phyloP scores from a whole-genome alignment of 2,888 invertebrate species.

The Tromatobia lineatoria region DNA sequence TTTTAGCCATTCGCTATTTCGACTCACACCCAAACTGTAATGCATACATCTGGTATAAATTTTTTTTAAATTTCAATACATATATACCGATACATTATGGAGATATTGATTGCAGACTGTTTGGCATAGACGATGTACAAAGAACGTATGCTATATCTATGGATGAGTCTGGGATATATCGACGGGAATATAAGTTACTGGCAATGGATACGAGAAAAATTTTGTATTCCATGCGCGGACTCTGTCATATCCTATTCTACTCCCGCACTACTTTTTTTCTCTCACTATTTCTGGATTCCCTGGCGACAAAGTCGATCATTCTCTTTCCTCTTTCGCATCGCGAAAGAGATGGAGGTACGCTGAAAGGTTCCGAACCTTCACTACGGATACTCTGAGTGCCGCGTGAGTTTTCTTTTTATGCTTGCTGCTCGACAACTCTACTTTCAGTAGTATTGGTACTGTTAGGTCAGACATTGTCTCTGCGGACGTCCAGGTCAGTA shows the following conservation, averaged over 20 bases:
- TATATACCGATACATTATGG: no score
- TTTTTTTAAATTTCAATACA: no score
- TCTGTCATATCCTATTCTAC: not conserved
- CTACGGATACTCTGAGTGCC: constrained; percentile 10
- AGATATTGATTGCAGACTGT: no score
- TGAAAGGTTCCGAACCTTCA: constrained; percentile 27
- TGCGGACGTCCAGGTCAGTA: not conserved
- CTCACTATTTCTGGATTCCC: constrained; percentile 11
- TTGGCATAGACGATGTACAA: no score
- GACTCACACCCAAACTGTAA: no score
- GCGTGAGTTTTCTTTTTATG: constrained; percentile 17
- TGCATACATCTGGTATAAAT: no score
- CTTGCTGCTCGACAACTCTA: constrained; percentile 1
- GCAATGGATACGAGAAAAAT: constrained; percentile 30
- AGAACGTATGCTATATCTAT: not conserved
- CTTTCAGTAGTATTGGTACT: constrained; percentile 29
- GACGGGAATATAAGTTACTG: constrained; percentile 15
- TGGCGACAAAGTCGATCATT: constrained; percentile 43
- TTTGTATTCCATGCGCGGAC: constrained; percentile 27
- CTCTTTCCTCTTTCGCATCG: not conserved
- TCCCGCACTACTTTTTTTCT: not conserved
- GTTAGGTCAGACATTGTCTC: constrained; percentile 10
- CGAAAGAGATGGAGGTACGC: not conserved
- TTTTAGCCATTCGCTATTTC: no score
- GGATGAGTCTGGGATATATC: not conserved